Percentiles rank a stretch among this genome's conserved stretches.
Conservation (phyloP, 2,113 vertebrate species). For the Maccullochella peelii region DNA sequence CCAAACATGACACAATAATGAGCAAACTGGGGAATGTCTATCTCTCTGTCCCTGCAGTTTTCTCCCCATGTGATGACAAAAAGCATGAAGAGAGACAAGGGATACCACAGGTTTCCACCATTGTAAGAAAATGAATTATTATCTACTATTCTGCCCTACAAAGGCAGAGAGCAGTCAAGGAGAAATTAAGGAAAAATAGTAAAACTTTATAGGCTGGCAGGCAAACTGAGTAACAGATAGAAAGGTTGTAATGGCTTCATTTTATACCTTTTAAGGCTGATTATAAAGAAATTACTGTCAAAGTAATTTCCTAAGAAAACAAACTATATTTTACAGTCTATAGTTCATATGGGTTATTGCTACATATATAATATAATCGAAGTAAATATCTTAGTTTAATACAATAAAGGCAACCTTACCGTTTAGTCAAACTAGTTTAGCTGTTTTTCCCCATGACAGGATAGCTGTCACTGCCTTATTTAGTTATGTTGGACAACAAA, state of each 20-base stretch:
- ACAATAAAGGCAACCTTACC: neutral
- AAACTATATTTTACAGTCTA: neutral
- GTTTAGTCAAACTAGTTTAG: neutral
- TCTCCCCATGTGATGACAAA: slow-evolving; percentile 26
- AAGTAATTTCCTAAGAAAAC: no score
- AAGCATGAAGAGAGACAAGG: neutral
- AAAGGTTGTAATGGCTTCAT: neutral
- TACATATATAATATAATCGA: neutral
- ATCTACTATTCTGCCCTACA: neutral
- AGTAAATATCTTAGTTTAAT: neutral
- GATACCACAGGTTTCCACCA: neutral
- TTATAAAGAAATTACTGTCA: neutral
- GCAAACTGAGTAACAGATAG: neutral
- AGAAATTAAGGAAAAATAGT: neutral
- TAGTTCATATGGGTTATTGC: neutral
- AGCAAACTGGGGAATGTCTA: slow-evolving; percentile 58
- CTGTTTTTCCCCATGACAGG: neutral
- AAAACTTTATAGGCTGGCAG: neutral
- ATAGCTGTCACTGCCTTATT: neutral
- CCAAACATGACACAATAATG: slow-evolving; percentile 78
- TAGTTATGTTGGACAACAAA: neutral
- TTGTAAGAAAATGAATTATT: neutral
- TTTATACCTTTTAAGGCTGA: neutral
- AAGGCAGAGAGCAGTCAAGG: neutral
- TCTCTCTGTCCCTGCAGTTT: slow-evolving; percentile 36